Percentiles rank a stretch among this genome's conserved stretches.
Evolutionary conservation across 2,888 invertebrate species (phyloP).

Genomic region (Leptopilina drosophilae): DNA sequence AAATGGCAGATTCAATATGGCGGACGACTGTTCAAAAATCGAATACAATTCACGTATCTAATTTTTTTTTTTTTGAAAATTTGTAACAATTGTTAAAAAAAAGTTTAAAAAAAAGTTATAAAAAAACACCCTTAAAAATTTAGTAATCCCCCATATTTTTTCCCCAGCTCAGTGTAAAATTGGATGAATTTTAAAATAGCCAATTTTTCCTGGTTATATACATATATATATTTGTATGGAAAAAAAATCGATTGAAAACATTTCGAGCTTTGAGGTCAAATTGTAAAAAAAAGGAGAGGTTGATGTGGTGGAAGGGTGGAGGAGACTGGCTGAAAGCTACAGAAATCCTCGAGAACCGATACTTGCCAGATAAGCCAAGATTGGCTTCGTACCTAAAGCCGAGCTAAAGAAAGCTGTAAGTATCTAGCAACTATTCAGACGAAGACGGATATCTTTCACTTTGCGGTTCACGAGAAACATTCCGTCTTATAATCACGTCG

Average conservation of each 20-base stretch:
- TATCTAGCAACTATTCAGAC: constrained; percentile 35
- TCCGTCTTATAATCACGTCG: neutral
- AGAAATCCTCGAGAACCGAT: constrained; percentile 53
- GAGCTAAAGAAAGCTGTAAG: constrained; percentile 32
- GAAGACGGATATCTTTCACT: constrained; percentile 38
- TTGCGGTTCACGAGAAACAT: constrained; percentile 21
- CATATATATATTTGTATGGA: neutral
- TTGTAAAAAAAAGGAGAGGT: neutral
- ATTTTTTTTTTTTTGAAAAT: no score
- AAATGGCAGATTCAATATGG: no score
- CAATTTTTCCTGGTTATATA: neutral
- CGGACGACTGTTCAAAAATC: no score
- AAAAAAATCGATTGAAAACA: constrained; percentile 42
- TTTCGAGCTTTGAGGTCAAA: constrained; percentile 33
- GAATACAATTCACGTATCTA: no score
- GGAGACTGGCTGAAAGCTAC: constrained; percentile 25
- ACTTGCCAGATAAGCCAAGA: constrained; percentile 57
- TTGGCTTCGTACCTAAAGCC: constrained; percentile 47
- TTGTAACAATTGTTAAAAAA: no score
- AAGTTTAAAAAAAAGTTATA: no score
- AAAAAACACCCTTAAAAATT: neutral
- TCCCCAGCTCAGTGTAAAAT: neutral
- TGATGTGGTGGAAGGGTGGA: no score
- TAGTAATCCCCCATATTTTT: neutral
- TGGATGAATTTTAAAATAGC: neutral